Evolutionary conservation across 2,797 vertebrate species (phyloP), one percentile per base, ranked within the genome.

Genomic region (Spheniscus humboldti): DNA sequence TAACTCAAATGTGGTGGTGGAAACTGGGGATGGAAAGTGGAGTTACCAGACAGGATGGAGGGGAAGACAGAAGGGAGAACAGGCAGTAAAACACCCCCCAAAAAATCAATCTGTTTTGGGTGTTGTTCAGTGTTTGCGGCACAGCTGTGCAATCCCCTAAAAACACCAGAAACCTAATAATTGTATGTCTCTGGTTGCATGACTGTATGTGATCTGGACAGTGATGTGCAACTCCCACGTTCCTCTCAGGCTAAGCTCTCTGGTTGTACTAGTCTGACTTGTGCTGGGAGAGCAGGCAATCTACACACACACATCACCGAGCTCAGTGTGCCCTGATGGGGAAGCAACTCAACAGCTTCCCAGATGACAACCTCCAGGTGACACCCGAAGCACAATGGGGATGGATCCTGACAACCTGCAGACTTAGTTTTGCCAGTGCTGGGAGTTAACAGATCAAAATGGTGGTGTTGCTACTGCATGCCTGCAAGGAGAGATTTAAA

Each of bases 291-390:
- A 80, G 24, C 69, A 74, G 13, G 27, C 25, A 60, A 89, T 56
- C n/a, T 25, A 41, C 11, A 8, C 55, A 45, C 5, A 10, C 43
- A 30, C 3, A 43, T 15, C 31, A 28, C 1, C 2, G 10, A 48
- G 33, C 33, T 74, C 67, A 47, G 45, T 0, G 0, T 19, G 28
- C 27, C 1, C 0, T 39, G 47, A 55, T 10, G 24, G 22, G 47
- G 19, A 89, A 93, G 45, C 47, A 79, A 43, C 74, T 59, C 52
- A 59, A 47, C 12, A 81, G 52, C 63, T 79, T 76, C 50, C 79
- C 18, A 62, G 45, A 13, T 0, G 8, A 53, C 11, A 79, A 73
- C 8, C 75, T 88, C 50, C 82, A 74, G 53, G 52, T 37, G 74
- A 68, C 60, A 78, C 52, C 69, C 15, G 9, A 77, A 73, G 73